phyloP scores from a whole-genome alignment of 2,797 vertebrate genomes.

The Urosaurus nigricauda region DNA sequence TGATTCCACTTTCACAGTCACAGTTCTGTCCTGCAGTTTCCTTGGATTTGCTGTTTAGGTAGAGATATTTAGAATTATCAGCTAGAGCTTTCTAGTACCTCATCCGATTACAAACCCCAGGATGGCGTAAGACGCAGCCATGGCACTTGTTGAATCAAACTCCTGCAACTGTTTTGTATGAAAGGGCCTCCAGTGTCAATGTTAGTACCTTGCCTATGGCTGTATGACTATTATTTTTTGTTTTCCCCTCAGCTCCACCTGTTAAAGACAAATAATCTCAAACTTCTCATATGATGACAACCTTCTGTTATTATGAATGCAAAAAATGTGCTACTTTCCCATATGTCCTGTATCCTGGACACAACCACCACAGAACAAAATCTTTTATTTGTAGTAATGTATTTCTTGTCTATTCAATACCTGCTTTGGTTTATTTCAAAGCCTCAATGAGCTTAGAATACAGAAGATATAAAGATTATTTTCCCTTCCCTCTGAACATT shows the following conservation, averaged over 20 bases:
- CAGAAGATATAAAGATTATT: background rate
- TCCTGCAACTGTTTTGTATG: too few species aligned
- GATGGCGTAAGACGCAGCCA: too few species aligned
- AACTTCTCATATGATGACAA: background rate
- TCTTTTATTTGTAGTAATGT: background rate
- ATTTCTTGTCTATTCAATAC: background rate
- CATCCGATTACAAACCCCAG: too few species aligned
- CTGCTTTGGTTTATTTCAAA: background rate
- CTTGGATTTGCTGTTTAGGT: too few species aligned
- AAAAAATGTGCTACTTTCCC: fast-evolving
- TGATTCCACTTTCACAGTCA: too few species aligned
- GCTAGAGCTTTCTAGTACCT: too few species aligned
- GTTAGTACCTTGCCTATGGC: too few species aligned
- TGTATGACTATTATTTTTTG: background rate
- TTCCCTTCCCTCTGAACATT: constrained; percentile 37
- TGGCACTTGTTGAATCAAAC: too few species aligned
- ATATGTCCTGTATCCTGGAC: background rate
- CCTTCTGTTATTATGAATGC: background rate
- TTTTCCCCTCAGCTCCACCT: too few species aligned
- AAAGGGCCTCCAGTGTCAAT: too few species aligned
- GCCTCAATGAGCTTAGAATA: background rate
- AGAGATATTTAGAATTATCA: too few species aligned
- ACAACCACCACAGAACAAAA: background rate
- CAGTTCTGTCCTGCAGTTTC: too few species aligned
- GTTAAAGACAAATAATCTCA: background rate